Evolutionary conservation across 2,888 invertebrate species (phyloP).

Genomic region (Lasioglossum lativentre): DNA sequence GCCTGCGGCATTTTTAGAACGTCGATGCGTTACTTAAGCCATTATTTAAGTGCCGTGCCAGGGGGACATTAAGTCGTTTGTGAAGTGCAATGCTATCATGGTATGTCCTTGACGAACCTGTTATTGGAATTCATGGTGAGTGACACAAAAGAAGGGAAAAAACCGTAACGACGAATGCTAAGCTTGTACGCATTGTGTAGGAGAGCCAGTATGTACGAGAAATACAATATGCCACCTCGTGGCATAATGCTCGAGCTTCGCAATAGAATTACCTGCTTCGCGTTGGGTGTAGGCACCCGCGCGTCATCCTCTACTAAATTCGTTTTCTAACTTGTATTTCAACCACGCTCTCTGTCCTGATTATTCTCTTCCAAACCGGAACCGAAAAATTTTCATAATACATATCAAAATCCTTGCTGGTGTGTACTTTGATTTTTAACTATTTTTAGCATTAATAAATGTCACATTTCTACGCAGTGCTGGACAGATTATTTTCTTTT

Average conservation of each 20-base stretch:
- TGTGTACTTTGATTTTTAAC: neutral
- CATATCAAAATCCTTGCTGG: neutral
- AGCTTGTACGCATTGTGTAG: conserved; percentile 27
- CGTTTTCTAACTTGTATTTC: neutral
- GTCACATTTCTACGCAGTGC: too few relatives aligned
- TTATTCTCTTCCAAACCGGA: neutral
- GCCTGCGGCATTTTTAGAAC: neutral
- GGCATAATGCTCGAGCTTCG: conserved; percentile 41
- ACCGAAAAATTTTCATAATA: neutral
- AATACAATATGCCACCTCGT: conserved; percentile 35
- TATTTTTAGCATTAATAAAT: too few relatives aligned
- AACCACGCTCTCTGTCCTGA: neutral
- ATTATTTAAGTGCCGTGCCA: conserved; percentile 38
- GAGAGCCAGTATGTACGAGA: conserved; percentile 30
- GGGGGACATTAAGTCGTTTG: conserved; percentile 39
- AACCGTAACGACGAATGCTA: conserved; percentile 53
- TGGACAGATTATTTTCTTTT: too few relatives aligned
- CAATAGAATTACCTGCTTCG: conserved; percentile 42
- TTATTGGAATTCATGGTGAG: conserved; percentile 64
- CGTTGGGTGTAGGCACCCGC: neutral
- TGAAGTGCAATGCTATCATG: conserved; percentile 46
- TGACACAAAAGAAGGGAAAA: conserved; percentile 57
- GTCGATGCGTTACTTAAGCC: conserved; percentile 17
- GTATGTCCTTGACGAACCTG: conserved; percentile 64
- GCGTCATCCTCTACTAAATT: neutral